Conservation (phyloP, 2,888 invertebrate species). For the Xestia sexstrigata region DNA sequence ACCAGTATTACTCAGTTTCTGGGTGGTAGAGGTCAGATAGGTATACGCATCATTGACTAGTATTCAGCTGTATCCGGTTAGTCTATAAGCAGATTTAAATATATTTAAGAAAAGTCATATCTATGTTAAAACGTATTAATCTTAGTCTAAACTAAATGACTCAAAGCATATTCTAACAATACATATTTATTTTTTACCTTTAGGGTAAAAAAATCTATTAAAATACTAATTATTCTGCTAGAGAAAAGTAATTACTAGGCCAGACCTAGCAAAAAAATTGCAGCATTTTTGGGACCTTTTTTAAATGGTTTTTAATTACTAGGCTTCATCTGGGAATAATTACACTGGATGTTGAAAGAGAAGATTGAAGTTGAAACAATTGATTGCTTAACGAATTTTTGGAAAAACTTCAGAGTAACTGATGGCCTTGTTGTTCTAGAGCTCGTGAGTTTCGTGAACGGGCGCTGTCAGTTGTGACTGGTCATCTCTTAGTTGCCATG, state of each 20-base stretch:
- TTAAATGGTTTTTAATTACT: constrained; percentile 15
- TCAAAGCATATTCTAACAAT: background rate
- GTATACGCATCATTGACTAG: no score
- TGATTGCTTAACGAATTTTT: background rate
- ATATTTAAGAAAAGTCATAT: background rate
- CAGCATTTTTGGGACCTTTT: background rate
- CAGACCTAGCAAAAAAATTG: background rate
- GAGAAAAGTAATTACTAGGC: constrained; percentile 21
- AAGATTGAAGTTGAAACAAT: background rate
- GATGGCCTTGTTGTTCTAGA: no score
- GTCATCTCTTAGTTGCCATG: no score
- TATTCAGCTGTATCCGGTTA: background rate
- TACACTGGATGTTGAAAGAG: background rate
- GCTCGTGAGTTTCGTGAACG: no score
- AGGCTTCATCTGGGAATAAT: constrained; percentile 17
- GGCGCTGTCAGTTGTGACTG: no score
- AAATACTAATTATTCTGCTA: background rate
- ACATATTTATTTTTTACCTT: background rate
- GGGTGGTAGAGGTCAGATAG: no score
- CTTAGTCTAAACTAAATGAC: background rate
- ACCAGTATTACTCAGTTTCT: background rate
- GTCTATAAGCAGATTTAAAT: background rate
- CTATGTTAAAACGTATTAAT: background rate
- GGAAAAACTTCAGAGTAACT: background rate
- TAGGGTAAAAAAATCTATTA: background rate